Percentiles rank a stretch among this genome's conserved stretches.
Conservation (phyloP, 2,888 invertebrate genomes). For the Sminthurides aquaticus region DNA sequence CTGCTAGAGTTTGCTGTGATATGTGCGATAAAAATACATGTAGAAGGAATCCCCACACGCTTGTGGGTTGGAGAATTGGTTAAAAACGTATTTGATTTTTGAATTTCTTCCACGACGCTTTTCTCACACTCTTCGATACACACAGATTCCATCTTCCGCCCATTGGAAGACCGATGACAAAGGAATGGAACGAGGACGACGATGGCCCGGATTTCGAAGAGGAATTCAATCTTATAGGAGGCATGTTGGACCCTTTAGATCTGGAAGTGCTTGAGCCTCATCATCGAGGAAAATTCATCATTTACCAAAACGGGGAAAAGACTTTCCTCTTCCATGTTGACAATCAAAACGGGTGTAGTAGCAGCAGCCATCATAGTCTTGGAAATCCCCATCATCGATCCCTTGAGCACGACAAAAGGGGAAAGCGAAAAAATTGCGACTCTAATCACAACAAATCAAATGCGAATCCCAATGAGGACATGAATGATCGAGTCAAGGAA, state of each 20-base stretch:
- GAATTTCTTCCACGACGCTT: no score
- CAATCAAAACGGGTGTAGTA: neutral
- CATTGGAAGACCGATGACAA: constrained; percentile 18
- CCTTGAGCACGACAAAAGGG: neutral
- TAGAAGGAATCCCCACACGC: no score
- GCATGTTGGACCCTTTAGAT: constrained; percentile 9
- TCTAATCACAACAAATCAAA: neutral
- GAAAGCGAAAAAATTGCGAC: neutral
- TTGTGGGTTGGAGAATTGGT: no score
- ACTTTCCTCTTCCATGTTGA: constrained; percentile 20
- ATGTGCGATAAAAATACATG: no score
- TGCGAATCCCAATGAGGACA: constrained; percentile 1
- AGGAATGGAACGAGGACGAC: constrained; percentile 12
- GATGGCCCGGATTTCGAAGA: constrained; percentile 8
- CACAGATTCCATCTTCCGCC: constrained; percentile 21
- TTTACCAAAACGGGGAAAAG: constrained; percentile 23
- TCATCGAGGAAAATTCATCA: constrained; percentile 1
- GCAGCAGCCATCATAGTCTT: neutral
- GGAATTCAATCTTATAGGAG: constrained; percentile 3
- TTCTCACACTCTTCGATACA: no score
- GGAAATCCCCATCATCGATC: neutral
- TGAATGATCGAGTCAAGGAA: constrained; percentile 21
- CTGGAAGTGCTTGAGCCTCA: neutral
- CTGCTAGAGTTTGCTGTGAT: neutral
- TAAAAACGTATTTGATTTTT: no score